Evolutionary conservation across 2,888 invertebrate genomes (phyloP).

Genomic region (Artemia sp.): DNA sequence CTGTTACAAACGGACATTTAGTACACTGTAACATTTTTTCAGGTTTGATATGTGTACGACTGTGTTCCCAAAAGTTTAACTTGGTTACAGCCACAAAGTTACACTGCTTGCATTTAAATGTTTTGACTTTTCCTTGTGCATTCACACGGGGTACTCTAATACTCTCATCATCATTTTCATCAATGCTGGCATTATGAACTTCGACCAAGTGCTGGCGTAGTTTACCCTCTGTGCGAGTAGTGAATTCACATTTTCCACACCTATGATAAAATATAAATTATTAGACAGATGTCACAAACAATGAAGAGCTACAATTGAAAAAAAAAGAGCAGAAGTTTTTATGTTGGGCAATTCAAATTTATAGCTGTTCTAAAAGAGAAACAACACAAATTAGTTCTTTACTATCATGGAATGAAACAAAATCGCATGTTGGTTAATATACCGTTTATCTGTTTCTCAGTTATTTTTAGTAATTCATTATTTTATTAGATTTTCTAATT

Average conservation of each 20-base stretch:
- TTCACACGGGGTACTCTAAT: slow-evolving; percentile 44
- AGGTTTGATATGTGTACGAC: slow-evolving; percentile 67
- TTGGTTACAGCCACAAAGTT: slow-evolving; percentile 67
- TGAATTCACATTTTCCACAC: slow-evolving; percentile 39
- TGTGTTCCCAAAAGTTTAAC: slow-evolving; percentile 83
- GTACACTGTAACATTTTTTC: slow-evolving; percentile 81
- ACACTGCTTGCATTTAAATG: slow-evolving; percentile 83
- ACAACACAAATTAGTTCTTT: too few species aligned
- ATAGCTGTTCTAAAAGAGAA: too few species aligned
- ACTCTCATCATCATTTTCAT: slow-evolving; percentile 36
- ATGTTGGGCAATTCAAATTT: too few species aligned
- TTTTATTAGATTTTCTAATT: too few species aligned
- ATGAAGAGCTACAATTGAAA: not conserved
- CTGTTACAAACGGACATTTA: slow-evolving; percentile 90
- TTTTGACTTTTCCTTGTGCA: slow-evolving; percentile 66
- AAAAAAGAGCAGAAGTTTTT: too few species aligned
- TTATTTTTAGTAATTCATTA: too few species aligned
- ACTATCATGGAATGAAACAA: too few species aligned
- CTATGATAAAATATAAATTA: slow-evolving; percentile 4
- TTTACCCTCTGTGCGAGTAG: slow-evolving; percentile 38
- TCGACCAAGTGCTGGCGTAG: slow-evolving; percentile 37
- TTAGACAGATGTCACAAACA: not conserved
- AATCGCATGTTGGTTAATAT: too few species aligned
- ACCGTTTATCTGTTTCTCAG: too few species aligned
- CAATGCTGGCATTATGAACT: slow-evolving; percentile 32